Base-by-base conservation (phyloP, 1,140 invertebrate genomes). In the Micrasema longulum region DNA sequence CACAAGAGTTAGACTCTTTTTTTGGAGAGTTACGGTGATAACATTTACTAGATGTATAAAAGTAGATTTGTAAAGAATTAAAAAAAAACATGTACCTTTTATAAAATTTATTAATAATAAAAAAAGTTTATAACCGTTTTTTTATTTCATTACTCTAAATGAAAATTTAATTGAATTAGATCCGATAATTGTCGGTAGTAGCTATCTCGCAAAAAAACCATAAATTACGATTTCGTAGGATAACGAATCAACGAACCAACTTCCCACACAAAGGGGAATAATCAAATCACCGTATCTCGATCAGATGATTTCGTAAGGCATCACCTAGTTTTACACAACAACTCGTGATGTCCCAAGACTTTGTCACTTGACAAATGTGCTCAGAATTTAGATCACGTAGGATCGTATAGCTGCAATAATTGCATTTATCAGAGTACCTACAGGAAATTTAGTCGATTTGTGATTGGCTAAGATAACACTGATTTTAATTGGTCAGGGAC, bases 401-500 rank as follows among this genome's bases (percentile, higher is more conserved):
- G 38, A 60, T 23, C 10, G 48, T 52, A 10, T 26, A 6, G 55
- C 4, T 35, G 31, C 23, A 55, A 55, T 60, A 41, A 53, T 18
- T 38, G 31, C n/a, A 60, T 60, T 9, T 11, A 60, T 7, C 55
- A 31, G 35, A 20, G 38, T 12, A 43, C 10, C 10, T 16, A 53
- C 3, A 10, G 20, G n/a, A 12, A 20, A 14, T 26, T 12, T n/a
- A 55, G 26, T 14, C 10, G 22, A 26, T n/a, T 36, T 14, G 20
- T 23, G 52, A 55, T 55, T 55, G 36, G 36, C 14, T 38, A 22
- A 60, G 55, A 60, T 60, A 22, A 60, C 36, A 38, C 23, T 9
- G 31, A 38, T 35, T 16, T 31, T 60, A 38, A 60, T 60, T 60
- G 55, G 55, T 60, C 55, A 60, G 22, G 55, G 55, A 41, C 55